Percentiles rank a stretch among this genome's conserved stretches.
Conservation (phyloP, 2,888 invertebrate genomes). For the Laspeyria flexula region DNA sequence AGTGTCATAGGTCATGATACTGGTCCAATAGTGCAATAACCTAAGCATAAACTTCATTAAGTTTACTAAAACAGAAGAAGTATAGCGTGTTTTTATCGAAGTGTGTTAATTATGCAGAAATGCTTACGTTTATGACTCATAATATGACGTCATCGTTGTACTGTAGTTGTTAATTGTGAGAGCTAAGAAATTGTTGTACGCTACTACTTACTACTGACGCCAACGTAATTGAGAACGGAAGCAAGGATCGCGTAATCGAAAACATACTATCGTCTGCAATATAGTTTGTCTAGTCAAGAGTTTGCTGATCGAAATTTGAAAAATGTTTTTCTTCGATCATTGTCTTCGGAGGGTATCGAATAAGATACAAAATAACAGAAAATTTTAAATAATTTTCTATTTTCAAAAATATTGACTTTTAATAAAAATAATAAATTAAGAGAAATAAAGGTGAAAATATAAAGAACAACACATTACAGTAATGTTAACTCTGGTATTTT, state of each 20-base stretch:
- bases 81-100: conserved; percentile 37
- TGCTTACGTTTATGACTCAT: conserved; percentile 47
- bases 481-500: too few relatives aligned
- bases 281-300: neutral
- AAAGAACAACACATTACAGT: too few relatives aligned
- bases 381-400: too few relatives aligned
- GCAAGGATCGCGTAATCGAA: neutral
- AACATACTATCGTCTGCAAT: neutral
- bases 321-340: too few relatives aligned
- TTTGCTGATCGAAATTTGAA: too few relatives aligned
- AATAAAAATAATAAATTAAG: too few relatives aligned
- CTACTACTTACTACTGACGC: conserved; percentile 11
- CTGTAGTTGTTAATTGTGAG: conserved; percentile 36
- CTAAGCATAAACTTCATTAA: conserved; percentile 14
- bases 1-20: conserved; percentile 6
- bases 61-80: conserved; percentile 17
- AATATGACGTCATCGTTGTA: conserved; percentile 44
- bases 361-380: neutral
- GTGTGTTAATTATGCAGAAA: conserved; percentile 48
- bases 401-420: neutral
- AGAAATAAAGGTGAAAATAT: too few relatives aligned
- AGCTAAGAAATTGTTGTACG: conserved; percentile 44
- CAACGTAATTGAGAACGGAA: conserved; percentile 14
- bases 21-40: conserved; percentile 7
- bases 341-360: neutral